Evolutionary conservation across 2,797 vertebrate genomes (phyloP), one percentile per base, ranked within the genome.

Genomic region (Melanotaenia parkinsoni): DNA sequence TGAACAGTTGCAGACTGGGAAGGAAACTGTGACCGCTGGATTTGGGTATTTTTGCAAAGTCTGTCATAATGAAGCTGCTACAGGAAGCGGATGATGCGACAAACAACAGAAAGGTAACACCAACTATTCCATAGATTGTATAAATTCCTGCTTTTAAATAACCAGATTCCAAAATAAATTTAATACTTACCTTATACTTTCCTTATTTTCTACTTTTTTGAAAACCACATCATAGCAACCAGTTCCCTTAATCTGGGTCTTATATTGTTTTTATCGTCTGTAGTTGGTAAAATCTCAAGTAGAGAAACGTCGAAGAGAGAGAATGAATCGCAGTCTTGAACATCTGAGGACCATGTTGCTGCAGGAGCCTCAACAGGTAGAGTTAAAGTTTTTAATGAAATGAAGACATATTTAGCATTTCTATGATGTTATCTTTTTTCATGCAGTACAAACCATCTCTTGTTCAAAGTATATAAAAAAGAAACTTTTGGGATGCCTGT

Each of bases 261-360:
- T 63, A 4, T 38, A 6, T 32, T 22, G 7, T 8, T 6, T 43
- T 28, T 7, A 32, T 5, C 30, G 22, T 9, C 2, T 67, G 0
- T 79, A 96, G 96, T 70, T 96, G 58, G 76, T 96, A 22, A 97
- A 97, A 76, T 95, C 96, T 69, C 93, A 96, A 62, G 92, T 95
- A 74, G 96, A 97, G 89, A 96, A 95, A 78, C 94, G 95, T 35
- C 92, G 96, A 3, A 88, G 96, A 50, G 95, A 96, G 73, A 91
- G 96, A 60, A 96, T 97, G 85, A 97, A 97, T 81, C 84, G 81
- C 65, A 97, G 96, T 80, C 91, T 97, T 86, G 95, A 96, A 62
- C 90, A 89, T 58, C 91, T 97, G 78, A 93, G 93, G 79, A 77
- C 85, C 51, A 87, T 96, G 73, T 85, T 97, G 59, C 85, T 95